Percentiles rank a stretch among this genome's conserved stretches.
phyloP scores from a whole-genome alignment of 2,797 vertebrate species.

The Cottoperca gobio region DNA sequence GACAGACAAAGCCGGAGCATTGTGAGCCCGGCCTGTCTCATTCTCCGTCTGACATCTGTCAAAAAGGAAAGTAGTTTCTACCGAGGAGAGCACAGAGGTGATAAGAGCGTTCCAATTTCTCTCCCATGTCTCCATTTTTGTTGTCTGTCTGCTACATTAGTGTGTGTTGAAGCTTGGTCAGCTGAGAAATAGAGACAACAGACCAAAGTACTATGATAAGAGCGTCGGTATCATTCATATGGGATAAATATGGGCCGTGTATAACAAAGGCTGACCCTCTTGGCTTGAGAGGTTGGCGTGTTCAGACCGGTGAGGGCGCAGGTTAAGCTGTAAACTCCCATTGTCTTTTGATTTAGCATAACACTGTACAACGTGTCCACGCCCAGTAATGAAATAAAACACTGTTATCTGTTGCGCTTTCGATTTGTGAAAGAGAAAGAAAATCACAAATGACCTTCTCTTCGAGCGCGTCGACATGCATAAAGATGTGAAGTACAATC shows the following conservation, averaged over 20 bases:
- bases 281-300: background rate
- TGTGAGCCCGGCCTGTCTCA: constrained; percentile 6
- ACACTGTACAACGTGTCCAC: background rate
- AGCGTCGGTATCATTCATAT: background rate
- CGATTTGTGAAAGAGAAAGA: too few relatives aligned
- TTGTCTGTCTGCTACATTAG: constrained; percentile 17
- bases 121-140: constrained; percentile 27
- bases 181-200: constrained; percentile 5
- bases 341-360: background rate
- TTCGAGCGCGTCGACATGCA: background rate
- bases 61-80: constrained; percentile 21
- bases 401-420: background rate
- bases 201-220: background rate
- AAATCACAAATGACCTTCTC: too few relatives aligned
- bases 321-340: background rate
- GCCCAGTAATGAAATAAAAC: background rate
- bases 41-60: constrained; percentile 26
- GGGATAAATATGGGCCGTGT: background rate
- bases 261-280: background rate
- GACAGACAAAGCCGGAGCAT: constrained; percentile 15
- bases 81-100: constrained; percentile 11
- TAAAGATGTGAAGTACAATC: background rate
- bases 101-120: constrained; percentile 33
- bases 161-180: background rate
- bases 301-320: background rate